Evolutionary conservation across 1,140 invertebrate genomes (phyloP).

Genomic region (Telenomus remus): DNA sequence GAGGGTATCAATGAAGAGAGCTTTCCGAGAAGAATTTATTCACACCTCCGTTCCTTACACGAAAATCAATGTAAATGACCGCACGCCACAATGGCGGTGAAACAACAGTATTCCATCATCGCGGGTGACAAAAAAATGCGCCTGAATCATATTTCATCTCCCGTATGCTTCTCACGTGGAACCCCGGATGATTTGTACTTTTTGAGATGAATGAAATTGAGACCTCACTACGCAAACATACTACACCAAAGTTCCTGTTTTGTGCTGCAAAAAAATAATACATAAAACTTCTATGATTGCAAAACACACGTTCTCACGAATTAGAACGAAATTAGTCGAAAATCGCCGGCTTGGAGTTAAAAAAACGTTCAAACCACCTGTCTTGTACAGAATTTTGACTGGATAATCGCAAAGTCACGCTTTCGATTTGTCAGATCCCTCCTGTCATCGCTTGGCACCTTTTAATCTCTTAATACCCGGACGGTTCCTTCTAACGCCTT

Average conservation of each 20-base stretch:
- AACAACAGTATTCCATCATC: conserved; percentile 26
- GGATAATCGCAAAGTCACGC: conserved; percentile 48
- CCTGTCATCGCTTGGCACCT: conserved; percentile 47
- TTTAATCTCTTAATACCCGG: conserved; percentile 51
- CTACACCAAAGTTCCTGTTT: too few species aligned
- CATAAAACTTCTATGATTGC: not conserved
- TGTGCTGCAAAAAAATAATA: too few species aligned
- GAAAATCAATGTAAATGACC: conserved; percentile 40
- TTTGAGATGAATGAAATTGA: conserved; percentile 38
- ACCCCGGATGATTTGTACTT: conserved; percentile 37
- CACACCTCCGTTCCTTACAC: conserved; percentile 25
- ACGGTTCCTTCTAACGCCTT: conserved; percentile 17
- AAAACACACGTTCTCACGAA: conserved; percentile 19
- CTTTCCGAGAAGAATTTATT: conserved; percentile 47
- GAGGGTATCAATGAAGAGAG: conserved; percentile 28
- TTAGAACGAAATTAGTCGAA: conserved; percentile 26
- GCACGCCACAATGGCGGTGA: conserved; percentile 2
- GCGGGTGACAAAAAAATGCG: conserved; percentile 17
- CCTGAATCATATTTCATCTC: conserved; percentile 28
- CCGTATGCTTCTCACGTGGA: conserved; percentile 12
- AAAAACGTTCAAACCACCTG: conserved; percentile 48
- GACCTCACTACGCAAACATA: conserved; percentile 30
- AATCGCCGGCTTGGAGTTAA: conserved; percentile 35
- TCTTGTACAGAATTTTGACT: conserved; percentile 41
- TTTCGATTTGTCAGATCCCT: conserved; percentile 20